Evolutionary conservation across 2,888 invertebrate species (phyloP), one percentile per base, ranked within the genome.

Genomic region (Oscheius sp.): DNA sequence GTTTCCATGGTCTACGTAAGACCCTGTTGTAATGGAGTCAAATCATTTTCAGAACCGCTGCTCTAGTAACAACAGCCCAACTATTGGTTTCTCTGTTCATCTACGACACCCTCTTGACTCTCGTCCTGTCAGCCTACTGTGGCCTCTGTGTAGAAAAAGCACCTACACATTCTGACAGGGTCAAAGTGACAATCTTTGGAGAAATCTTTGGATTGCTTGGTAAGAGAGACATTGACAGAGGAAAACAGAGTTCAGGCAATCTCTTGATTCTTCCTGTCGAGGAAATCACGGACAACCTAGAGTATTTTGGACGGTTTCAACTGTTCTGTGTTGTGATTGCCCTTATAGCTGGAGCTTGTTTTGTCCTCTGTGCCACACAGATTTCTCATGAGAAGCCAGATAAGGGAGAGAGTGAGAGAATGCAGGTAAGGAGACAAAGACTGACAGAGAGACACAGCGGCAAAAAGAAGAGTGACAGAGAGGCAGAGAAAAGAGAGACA

Each of bases 41-140:
- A 21, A 21, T 21, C 42, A 33, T 9, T 55, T 79, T 55, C 75
- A 83, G 83, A 62, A 72, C 77, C 13, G 71, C 79, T 21, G 76
- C 76, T 2, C 77, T 76, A 84, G 73, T 90, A 0, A 86, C 86
- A 9, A 90, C 90, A 1, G 32, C 90, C 5, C 90, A 90, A 72
- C 82, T 90, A 1, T 85, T 90, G 33, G 78, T 89, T 2, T 81
- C 89, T 0, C 83, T 90, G 47, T 90, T 89, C 79, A 85, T 90
- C 59, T 90, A 89, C 80, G 90, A 90, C 77, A 88, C 90, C 0
- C 83, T 90, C 73, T 88, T 89, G 65, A 90, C 90, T 7, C 89
- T 89, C 72, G 88, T 85, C 5, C 70, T 90, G 11, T 85, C 90
- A 7, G 90, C 90, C 0, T 85, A 86, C 50, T 90, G 90, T 74